Percentiles rank a stretch among this genome's conserved stretches.
phyloP scores from a whole-genome alignment of 2,888 invertebrate genomes.

The Tachina grossa region DNA sequence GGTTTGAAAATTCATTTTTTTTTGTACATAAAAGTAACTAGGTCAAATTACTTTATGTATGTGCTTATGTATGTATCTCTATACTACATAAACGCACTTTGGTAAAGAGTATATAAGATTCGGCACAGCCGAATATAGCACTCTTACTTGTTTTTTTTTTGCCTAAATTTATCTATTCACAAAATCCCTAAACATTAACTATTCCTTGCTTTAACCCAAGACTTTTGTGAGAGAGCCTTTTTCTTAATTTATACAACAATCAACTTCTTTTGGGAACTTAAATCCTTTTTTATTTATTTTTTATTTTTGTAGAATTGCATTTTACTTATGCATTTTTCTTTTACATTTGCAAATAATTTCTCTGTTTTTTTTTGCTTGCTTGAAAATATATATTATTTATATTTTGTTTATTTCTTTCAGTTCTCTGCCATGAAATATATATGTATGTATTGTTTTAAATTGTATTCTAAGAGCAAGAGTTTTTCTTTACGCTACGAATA shows the following conservation, averaged over 20 bases:
- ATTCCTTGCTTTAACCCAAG: not conserved
- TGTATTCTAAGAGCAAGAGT: constrained; percentile 24
- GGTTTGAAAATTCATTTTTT: too few relatives aligned
- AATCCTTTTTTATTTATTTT: not conserved
- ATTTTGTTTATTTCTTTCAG: constrained; percentile 1
- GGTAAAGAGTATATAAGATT: too few relatives aligned
- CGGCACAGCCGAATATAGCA: too few relatives aligned
- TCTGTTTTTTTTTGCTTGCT: not conserved
- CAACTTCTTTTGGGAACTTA: constrained; percentile 8
- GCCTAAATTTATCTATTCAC: not conserved
- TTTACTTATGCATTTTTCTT: constrained; percentile 35
- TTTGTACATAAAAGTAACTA: too few relatives aligned
- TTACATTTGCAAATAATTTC: constrained; percentile 28
- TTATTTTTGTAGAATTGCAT: constrained; percentile 10
- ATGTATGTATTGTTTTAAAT: constrained; percentile 50
- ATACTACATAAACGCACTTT: too few relatives aligned
- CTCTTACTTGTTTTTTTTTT: too few relatives aligned
- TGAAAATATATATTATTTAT: constrained; percentile 28
- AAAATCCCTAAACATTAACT: not conserved
- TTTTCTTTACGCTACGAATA: not conserved
- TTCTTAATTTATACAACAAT: not conserved
- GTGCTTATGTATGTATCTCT: too few relatives aligned
- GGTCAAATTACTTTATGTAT: too few relatives aligned
- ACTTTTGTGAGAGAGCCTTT: not conserved
- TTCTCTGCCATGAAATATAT: constrained; percentile 31